These are phyloP conservation scores for Platycheirus rosarum DNA, from an alignment of 2,888 invertebrate genomes.

Conservation along the genomic window DNA sequence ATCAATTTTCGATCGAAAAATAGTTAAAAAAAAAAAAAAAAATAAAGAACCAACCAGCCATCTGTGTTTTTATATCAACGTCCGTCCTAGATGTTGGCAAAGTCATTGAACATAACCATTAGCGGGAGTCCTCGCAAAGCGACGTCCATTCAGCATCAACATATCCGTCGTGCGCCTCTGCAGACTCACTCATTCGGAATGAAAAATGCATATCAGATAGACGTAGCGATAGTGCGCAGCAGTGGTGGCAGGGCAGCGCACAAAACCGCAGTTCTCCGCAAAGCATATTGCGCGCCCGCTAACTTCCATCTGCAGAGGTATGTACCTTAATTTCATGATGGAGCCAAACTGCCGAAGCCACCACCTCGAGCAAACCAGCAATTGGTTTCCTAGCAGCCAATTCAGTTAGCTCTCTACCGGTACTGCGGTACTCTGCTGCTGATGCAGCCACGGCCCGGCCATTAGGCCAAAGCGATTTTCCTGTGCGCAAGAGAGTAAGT, in stretches of 20 bases:
- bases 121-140: slow-evolving; percentile 74
- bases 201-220: slow-evolving; percentile 75
- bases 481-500: slow-evolving; percentile 62
- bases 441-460: slow-evolving; percentile 35
- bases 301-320: slow-evolving; percentile 49
- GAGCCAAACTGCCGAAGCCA: slow-evolving; percentile 44
- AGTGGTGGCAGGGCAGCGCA: slow-evolving; percentile 45
- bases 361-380: slow-evolving; percentile 61
- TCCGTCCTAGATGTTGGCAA: slow-evolving; percentile 74
- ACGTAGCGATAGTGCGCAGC: slow-evolving; percentile 71
- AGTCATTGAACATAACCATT: slow-evolving; percentile 74
- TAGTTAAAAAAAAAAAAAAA: slow-evolving; percentile 19
- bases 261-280: slow-evolving; percentile 51
- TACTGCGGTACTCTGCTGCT: background rate
- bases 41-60: slow-evolving; percentile 36
- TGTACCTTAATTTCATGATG: slow-evolving; percentile 69
- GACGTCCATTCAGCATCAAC: slow-evolving; percentile 74
- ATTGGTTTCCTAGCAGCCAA: slow-evolving; percentile 68
- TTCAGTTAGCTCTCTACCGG: slow-evolving; percentile 62
- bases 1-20: slow-evolving; percentile 74
- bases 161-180: slow-evolving; percentile 74
- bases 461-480: slow-evolving; percentile 72
- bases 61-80: slow-evolving; percentile 70
- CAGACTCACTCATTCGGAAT: slow-evolving; percentile 74
- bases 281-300: slow-evolving; percentile 65